Evolutionary conservation across 2,113 vertebrate species (phyloP), one percentile per base, ranked within the genome.

Genomic region (Athene cunicularia): DNA sequence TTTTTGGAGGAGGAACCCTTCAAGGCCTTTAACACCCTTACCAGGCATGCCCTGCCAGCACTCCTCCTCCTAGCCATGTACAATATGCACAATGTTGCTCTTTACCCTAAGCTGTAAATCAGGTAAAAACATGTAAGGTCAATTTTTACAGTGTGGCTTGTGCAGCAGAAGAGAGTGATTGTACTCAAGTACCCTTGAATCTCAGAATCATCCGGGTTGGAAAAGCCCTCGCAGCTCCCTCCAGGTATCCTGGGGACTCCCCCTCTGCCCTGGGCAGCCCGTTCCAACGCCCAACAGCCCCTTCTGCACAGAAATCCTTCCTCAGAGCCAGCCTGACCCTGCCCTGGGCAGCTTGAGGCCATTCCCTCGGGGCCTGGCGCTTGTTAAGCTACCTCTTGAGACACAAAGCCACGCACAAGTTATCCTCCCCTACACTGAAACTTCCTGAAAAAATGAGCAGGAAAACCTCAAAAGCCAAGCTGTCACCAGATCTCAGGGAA

Each of bases 101-200:
- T 45, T 66, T 33, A 9, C 22, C 32, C 22, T 6, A 19, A 35
- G 8, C 8, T 5, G 23, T 9, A 45, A 14, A 15, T n/a, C 59
- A 14, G 1, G 0, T 28, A n/a, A 53, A n/a, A 39, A 5, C 23
- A 3, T 0, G 1, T 4, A 24, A 41, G 0, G 6, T 9, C 49
- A 24, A 5, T 2, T 35, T 14, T 8, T 24, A 39, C 32, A 26
- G 15, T 3, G 0, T 1, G 32, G 45, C 27, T 16, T 10, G 2
- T 0, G 18, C 22, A 2, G 26, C 52, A 52, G 24, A 26, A 59
- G 27, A 45, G 28, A 8, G 30, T 5, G 32, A 55, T 5, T 20
- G 26, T 12, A 11, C 24, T 39, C 58, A 17, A 12, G 6, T 3
- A 30, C 16, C 28, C 45, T 22, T 18, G 43, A 45, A 45, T 45